These are phyloP conservation scores for Syngnathus acus DNA, from an alignment of 2,797 vertebrate genomes.

Conservation along the genomic window DNA sequence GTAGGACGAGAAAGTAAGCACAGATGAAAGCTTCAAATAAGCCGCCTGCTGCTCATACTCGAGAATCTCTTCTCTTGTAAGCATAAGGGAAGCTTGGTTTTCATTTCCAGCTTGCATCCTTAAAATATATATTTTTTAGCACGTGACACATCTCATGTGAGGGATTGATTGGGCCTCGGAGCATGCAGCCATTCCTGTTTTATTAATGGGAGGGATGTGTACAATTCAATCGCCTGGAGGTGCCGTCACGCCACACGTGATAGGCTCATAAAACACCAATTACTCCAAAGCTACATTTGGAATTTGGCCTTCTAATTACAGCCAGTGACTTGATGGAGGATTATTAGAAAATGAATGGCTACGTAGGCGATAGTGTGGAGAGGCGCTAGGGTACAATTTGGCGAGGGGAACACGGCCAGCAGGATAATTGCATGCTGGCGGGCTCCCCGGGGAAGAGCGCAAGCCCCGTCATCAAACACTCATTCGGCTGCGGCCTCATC, in stretches of 20 bases:
- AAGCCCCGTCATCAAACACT: conserved; percentile 71
- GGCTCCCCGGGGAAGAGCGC: conserved; percentile 55
- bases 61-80: not conserved
- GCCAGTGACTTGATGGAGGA: conserved; percentile 9
- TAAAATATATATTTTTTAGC: not conserved
- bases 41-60: not conserved
- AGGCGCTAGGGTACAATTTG: conserved; percentile 7
- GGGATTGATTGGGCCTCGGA: conserved; percentile 23
- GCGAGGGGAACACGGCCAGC: conserved; percentile 30
- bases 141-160: not conserved
- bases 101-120: not conserved
- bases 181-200: conserved; percentile 43
- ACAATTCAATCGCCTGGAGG: conserved; percentile 41
- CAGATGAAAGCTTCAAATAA: conserved; percentile 7
- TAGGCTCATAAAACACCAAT: conserved; percentile 61
- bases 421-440: conserved; percentile 63
- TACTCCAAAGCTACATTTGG: conserved; percentile 40
- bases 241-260: conserved; percentile 26
- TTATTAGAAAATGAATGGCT: conserved; percentile 23
- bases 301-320: conserved; percentile 34
- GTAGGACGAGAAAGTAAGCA: not conserved
- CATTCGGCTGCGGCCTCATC: conserved; percentile 71
- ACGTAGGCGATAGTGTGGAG: not conserved
- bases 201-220: conserved; percentile 14
- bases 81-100: not conserved